A percentile compares a stretch with the other conserved stretches of the same genome.
These are phyloP conservation scores for Talpa occidentalis DNA, from an alignment of 2,113 vertebrate species.

Conservation along the genomic window DNA sequence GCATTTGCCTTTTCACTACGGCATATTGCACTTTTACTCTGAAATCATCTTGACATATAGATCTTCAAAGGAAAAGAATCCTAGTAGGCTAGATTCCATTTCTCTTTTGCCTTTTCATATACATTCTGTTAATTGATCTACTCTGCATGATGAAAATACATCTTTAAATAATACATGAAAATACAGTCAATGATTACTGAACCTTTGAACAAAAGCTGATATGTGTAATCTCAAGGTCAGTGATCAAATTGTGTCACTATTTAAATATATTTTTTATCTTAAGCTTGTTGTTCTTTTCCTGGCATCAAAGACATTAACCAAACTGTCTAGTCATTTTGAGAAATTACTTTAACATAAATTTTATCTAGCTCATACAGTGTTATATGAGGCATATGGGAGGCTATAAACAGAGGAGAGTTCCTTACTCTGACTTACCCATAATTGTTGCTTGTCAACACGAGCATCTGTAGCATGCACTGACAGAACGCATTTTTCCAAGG, in stretches of 20 bases:
- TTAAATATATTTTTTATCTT: not conserved
- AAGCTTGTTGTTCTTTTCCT: constrained; percentile 30
- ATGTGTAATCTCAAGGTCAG: not conserved
- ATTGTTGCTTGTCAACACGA: constrained; percentile 22
- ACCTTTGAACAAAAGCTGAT: not conserved
- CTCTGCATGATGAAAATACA: not conserved
- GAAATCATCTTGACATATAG: not conserved
- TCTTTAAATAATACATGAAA: not conserved
- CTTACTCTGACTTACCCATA: not conserved
- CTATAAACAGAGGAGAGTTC: constrained; percentile 20
- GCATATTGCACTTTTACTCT: not conserved
- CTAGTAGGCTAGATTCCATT: not conserved
- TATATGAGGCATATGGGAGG: constrained; percentile 35
- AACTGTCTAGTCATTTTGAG: not conserved
- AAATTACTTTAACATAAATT: constrained; percentile 21
- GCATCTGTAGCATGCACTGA: not conserved
- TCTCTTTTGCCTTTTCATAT: not conserved
- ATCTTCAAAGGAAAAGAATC: not conserved
- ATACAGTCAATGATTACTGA: not conserved
- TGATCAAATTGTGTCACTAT: not conserved
- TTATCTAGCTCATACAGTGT: not conserved
- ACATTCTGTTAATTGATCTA: not conserved
- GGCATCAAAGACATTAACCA: constrained; percentile 1
- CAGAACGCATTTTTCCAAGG: not conserved
- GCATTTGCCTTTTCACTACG: not conserved